Conservation (phyloP, 1,140 invertebrate species). For the Drosophila virilis region DNA sequence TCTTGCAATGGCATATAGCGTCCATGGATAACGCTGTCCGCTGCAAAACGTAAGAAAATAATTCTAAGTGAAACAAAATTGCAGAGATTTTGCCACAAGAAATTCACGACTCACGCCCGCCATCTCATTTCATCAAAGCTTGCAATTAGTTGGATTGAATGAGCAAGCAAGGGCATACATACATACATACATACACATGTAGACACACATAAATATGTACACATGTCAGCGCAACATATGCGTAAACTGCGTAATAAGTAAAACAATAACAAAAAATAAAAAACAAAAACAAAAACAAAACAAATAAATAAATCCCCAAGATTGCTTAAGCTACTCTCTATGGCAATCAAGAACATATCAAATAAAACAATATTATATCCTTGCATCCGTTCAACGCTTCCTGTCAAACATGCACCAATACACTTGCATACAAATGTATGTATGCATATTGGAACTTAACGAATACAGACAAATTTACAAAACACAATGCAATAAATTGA, state of each 20-base stretch:
- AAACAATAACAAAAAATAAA: constrained; percentile 36
- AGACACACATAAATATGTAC: not conserved
- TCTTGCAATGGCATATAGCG: constrained; percentile 91
- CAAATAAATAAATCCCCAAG: not conserved
- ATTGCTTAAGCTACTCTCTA: not conserved
- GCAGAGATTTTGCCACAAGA: not conserved
- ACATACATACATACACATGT: not conserved
- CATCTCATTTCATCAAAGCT: not conserved
- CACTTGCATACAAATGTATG: constrained; percentile 12
- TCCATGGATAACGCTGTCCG: constrained; percentile 84
- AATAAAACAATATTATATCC: constrained; percentile 22
- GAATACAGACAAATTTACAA: constrained; percentile 35
- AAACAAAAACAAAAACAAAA: constrained; percentile 1
- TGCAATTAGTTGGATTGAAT: not conserved
- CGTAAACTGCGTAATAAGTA: constrained; percentile 65
- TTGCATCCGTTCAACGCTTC: constrained; percentile 17
- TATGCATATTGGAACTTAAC: constrained; percentile 12
- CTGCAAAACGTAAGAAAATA: constrained; percentile 22
- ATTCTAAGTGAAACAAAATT: not conserved
- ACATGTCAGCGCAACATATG: constrained; percentile 3
- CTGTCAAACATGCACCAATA: constrained; percentile 24
- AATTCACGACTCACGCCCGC: not conserved
- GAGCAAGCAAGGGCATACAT: not conserved
- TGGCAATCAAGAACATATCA: not conserved
- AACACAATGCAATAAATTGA: constrained; percentile 41